Evolutionary conservation across 2,888 invertebrate species (phyloP).

Genomic region (Caenorhabditis virilis): DNA sequence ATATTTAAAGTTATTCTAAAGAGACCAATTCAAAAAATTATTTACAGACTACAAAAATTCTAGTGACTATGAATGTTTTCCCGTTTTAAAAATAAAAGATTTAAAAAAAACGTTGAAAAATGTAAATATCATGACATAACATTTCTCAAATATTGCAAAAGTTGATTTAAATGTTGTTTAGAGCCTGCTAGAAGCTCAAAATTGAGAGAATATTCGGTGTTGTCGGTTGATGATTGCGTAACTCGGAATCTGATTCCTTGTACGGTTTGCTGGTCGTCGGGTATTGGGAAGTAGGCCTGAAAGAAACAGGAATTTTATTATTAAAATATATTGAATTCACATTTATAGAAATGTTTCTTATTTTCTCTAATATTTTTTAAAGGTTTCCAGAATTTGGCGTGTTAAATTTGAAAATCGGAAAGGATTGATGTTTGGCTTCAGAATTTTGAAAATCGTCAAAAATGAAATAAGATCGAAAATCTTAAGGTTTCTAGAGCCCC

Average conservation of each 20-base stretch:
- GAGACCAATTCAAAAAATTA: too few relatives aligned
- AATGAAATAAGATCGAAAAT: background rate
- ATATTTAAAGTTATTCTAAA: too few relatives aligned
- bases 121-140: conserved; percentile 3
- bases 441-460: background rate
- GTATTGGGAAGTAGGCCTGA: conserved; percentile 23
- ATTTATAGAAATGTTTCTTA: background rate
- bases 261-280: background rate
- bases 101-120: too few relatives aligned
- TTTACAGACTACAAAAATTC: too few relatives aligned
- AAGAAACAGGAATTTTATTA: too few relatives aligned
- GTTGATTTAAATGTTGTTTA: conserved; percentile 22
- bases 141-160: conserved; percentile 32
- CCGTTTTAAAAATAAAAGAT: too few relatives aligned
- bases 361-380: background rate
- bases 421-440: background rate
- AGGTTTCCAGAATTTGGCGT: background rate
- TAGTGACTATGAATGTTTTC: too few relatives aligned
- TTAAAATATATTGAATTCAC: too few relatives aligned
- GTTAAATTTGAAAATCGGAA: background rate
- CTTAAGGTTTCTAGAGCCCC: background rate
- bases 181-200: conserved; percentile 29
- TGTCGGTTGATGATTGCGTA: background rate
- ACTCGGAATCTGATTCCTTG: conserved; percentile 9
- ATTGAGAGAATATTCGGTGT: background rate